A percentile compares a stretch with the other conserved stretches of the same genome.
These are phyloP conservation scores for Rotaria socialis DNA, from an alignment of 2,888 invertebrate genomes.

Conservation along the genomic window DNA sequence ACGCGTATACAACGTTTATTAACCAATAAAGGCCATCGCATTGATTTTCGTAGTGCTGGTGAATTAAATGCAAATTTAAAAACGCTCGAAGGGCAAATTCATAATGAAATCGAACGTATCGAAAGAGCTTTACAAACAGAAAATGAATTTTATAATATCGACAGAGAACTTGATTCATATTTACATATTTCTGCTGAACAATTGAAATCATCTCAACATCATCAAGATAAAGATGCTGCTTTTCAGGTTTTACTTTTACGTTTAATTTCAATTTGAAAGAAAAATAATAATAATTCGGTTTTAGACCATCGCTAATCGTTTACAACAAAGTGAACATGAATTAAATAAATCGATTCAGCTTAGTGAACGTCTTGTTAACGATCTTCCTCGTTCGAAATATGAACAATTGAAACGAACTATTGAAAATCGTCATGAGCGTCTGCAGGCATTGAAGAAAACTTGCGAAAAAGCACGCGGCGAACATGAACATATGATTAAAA, in stretches of 20 bases:
- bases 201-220: not conserved
- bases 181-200: not conserved
- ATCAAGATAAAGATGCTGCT: not conserved
- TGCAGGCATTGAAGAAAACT: not conserved
- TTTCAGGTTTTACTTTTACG: not conserved
- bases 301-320: not conserved
- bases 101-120: constrained; percentile 35
- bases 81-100: not conserved
- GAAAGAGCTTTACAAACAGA: not conserved
- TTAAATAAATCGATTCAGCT: not conserved
- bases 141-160: not conserved
- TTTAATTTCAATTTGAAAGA: too few species aligned
- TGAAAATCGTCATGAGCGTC: constrained; percentile 19
- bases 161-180: not conserved
- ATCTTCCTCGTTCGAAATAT: not conserved
- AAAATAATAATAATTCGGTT: not conserved
- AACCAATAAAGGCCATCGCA: not conserved
- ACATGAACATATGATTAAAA: constrained; percentile 31
- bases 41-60: not conserved
- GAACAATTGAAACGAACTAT: not conserved
- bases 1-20: constrained; percentile 28
- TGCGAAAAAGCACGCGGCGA: not conserved
- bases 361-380: constrained; percentile 1
- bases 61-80: constrained; percentile 30
- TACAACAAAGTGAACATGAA: constrained; percentile 8